These are phyloP conservation scores for Dipodomys merriami DNA, from an alignment of 2,113 vertebrate species.

Conservation along the genomic window DNA sequence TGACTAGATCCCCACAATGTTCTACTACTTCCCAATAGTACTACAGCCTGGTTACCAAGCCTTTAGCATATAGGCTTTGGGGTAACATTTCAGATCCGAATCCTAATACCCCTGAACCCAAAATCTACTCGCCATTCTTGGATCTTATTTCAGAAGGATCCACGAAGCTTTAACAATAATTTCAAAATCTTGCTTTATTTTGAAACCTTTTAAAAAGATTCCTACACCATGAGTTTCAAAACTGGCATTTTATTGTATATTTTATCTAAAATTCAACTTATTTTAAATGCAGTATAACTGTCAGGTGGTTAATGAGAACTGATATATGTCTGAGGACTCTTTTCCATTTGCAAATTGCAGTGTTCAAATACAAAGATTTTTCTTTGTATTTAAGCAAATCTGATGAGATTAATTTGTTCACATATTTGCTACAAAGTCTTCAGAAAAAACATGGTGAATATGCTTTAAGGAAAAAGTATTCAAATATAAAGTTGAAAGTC, in stretches of 20 bases:
- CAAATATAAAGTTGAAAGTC: background rate
- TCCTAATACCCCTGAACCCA: background rate
- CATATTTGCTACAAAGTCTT: background rate
- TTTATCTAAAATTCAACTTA: constrained; percentile 23
- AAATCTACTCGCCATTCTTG: constrained; percentile 6
- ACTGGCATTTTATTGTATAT: constrained; percentile 32
- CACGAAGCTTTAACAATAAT: background rate
- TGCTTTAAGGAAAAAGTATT: background rate
- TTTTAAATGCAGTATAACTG: constrained; percentile 36
- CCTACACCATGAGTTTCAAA: background rate
- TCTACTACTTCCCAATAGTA: background rate
- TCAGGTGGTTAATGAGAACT: constrained; percentile 25
- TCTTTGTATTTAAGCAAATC: constrained; percentile 1
- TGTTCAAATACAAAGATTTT: background rate
- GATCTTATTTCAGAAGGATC: constrained; percentile 9
- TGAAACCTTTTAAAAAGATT: constrained; percentile 18
- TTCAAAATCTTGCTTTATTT: constrained; percentile 36
- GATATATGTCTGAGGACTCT: background rate
- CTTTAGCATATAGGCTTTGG: background rate
- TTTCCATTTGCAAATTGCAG: constrained; percentile 36
- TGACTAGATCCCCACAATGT: background rate
- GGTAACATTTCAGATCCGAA: background rate
- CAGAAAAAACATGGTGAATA: background rate
- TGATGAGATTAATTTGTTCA: background rate
- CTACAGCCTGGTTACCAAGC: background rate